Conservation (phyloP, 1,140 invertebrate genomes). For the Batillaria attramentaria region DNA sequence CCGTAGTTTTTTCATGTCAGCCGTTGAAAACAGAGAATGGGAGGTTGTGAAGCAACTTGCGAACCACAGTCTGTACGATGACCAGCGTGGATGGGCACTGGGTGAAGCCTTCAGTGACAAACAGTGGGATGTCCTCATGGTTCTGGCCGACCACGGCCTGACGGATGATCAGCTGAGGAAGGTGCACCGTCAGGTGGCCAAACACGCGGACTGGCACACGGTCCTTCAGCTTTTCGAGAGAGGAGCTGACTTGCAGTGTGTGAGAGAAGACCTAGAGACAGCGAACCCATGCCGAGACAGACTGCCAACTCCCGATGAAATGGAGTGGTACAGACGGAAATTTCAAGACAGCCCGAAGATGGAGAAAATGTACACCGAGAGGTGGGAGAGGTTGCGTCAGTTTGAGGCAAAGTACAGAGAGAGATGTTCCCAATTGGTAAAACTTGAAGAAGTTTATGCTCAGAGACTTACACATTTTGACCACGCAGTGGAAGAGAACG, state of each 20-base stretch:
- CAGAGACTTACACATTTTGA: neutral
- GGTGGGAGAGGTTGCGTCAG: neutral
- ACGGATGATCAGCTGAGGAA: neutral
- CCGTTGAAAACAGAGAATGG: conserved; percentile 4
- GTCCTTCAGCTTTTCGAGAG: neutral
- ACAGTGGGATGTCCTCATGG: neutral
- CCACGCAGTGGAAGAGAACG: neutral
- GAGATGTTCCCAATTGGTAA: neutral
- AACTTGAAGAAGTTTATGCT: neutral
- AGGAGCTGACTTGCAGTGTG: neutral
- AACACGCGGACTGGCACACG: neutral
- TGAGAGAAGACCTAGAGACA: neutral
- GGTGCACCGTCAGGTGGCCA: neutral
- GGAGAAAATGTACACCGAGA: too few relatives aligned
- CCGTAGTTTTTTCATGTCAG: neutral
- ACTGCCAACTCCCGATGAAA: too few relatives aligned
- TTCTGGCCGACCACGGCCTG: neutral
- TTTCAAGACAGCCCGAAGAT: too few relatives aligned
- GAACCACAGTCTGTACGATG: conserved; percentile 3
- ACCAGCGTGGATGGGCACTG: conserved; percentile 8
- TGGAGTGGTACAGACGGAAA: too few relatives aligned
- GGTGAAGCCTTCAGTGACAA: conserved; percentile 9
- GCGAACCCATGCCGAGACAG: neutral
- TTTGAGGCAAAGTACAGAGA: neutral
- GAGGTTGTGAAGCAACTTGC: neutral